Evolutionary conservation across 2,113 vertebrate species (phyloP).

Genomic region (Cephalopterus ornatus): DNA sequence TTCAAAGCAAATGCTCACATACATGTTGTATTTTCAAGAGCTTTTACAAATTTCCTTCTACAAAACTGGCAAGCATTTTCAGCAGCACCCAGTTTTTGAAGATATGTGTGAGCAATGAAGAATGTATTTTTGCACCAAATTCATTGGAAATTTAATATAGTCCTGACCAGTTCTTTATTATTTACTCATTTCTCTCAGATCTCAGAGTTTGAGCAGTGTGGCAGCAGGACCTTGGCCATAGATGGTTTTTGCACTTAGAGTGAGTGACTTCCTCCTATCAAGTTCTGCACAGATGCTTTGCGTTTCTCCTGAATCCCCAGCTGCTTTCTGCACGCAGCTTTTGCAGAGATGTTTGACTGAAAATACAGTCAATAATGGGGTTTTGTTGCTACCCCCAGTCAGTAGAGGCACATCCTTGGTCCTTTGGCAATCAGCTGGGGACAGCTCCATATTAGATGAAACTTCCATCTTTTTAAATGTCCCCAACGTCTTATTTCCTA

Average conservation of each 20-base stretch:
- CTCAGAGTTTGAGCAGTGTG: background rate
- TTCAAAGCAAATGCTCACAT: background rate
- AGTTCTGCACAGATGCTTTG: background rate
- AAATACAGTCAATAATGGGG: background rate
- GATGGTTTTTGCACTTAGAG: background rate
- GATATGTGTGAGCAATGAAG: background rate
- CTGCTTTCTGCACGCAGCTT: background rate
- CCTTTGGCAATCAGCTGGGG: background rate
- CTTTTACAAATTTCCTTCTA: background rate
- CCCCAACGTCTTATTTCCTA: background rate
- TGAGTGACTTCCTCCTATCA: background rate
- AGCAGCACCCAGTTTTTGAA: background rate
- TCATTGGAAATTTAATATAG: background rate
- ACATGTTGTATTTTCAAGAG: background rate
- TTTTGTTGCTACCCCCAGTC: background rate
- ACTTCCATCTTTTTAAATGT: background rate
- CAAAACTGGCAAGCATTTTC: background rate
- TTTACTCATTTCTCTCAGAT: background rate
- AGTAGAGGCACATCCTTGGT: background rate
- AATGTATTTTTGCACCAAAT: background rate
- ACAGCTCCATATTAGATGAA: background rate
- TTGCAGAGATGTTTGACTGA: background rate
- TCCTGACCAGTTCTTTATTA: background rate
- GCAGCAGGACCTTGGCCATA: background rate
- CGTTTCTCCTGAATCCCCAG: background rate